Base-by-base conservation (phyloP, 2,888 invertebrate genomes). In the Caradrina clavipalpis region DNA sequence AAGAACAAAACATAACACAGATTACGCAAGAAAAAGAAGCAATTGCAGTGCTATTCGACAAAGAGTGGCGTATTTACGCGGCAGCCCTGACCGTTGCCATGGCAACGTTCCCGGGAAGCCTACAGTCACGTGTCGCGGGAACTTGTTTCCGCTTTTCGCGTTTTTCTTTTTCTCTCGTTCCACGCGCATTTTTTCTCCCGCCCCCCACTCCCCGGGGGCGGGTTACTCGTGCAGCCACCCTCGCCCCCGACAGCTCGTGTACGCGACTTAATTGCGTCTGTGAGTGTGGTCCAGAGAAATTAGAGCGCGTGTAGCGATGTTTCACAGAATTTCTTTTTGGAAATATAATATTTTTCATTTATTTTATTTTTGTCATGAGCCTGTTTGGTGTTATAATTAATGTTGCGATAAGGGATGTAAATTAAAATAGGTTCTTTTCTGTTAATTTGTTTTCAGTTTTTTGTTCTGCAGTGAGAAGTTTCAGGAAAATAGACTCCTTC, bases 281-380 rank as follows among this genome's bases (percentile, higher is more conserved):
- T 95, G 95, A 95, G 95, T 95, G 95, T 95, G 95, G 95, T 95
- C 94, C 95, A 93, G 93, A 95, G 94, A 95, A 95, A 95, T 95
- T 95, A 95, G 95, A 94, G 89, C 95, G 83, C 87, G 93, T 84
- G 86, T 91, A 93, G 82, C 81, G 51, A 42, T 45, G 61, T 77
- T 74, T 72, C 81, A 89, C 91, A 94, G 94, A 92, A 89, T 76
- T 73, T 81, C 31, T 62, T 62, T 73, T 76, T 69, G 31, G 8
- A 64, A 71, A 69, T 60, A 55, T 54, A 45, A n/a, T 19, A 6
- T 68, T 68, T 69, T 56, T 63, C 50, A 62, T 35, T 59, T 58
- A n/a, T 22, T 56, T 56, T 65, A 7, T 49, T 56, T 60, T 55
- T 53, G 10, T 63, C 13, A 3, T 31, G 15, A 10, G 19, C 8